Percentiles rank a stretch among this genome's conserved stretches.
These are phyloP conservation scores for Sphyrna mokarran DNA, from an alignment of 2,113 vertebrate genomes.

Conservation along the genomic window DNA sequence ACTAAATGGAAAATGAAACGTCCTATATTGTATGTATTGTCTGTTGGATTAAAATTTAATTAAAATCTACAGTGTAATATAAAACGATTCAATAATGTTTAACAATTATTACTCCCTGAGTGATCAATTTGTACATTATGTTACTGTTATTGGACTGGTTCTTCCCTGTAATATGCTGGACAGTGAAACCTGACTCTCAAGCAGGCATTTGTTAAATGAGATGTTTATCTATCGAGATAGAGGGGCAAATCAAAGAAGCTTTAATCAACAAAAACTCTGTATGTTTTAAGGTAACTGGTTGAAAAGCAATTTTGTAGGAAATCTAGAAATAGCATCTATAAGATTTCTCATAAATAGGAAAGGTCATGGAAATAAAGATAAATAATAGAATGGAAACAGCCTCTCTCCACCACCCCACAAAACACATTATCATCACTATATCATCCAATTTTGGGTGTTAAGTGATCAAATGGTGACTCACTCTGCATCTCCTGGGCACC, in stretches of 20 bases:
- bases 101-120: neutral
- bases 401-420: neutral
- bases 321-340: neutral
- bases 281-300: neutral
- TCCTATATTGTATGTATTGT: neutral
- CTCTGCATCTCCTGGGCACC: neutral
- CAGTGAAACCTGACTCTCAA: neutral
- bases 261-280: neutral
- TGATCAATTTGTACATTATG: neutral
- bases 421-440: neutral
- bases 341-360: neutral
- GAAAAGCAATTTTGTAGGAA: neutral
- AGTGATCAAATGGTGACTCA: neutral
- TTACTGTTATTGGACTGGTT: neutral
- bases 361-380: neutral
- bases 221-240: neutral
- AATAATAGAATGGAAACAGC: neutral
- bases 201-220: neutral
- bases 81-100: constrained; percentile 17
- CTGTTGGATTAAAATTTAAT: neutral
- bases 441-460: neutral
- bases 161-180: neutral
- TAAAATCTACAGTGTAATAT: neutral
- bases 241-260: neutral
- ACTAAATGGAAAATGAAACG: neutral